Conservation (phyloP, 1,140 invertebrate genomes). For the Agrypnia vestita region DNA sequence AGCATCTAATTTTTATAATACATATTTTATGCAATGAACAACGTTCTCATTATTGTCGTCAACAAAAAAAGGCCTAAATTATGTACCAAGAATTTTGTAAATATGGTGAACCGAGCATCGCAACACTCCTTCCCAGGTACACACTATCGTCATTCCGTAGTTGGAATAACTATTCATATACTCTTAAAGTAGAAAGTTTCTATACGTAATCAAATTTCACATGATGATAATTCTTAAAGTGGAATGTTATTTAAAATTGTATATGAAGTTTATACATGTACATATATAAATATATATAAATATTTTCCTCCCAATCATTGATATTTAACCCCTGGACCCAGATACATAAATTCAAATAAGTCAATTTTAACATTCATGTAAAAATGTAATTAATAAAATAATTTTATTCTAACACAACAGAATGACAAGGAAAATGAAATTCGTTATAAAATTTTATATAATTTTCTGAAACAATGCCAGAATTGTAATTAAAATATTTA, state of each 20-base stretch:
- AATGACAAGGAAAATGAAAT: too few relatives aligned
- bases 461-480: too few relatives aligned
- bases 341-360: too few relatives aligned
- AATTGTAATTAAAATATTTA: too few relatives aligned
- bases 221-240: not conserved
- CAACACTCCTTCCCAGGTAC: conserved; percentile 19
- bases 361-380: too few relatives aligned
- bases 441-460: too few relatives aligned
- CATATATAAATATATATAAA: conserved; percentile 11
- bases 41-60: conserved; percentile 18
- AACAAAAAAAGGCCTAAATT: conserved; percentile 6
- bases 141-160: conserved; percentile 1
- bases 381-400: not conserved
- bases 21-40: not conserved
- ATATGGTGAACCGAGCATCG: not conserved
- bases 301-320: too few relatives aligned
- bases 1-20: not conserved
- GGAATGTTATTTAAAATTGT: conserved; percentile 3
- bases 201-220: not conserved
- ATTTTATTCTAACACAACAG: too few relatives aligned
- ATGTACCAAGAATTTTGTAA: not conserved
- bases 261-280: not conserved
- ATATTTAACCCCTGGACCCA: too few relatives aligned
- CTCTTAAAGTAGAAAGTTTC: not conserved
- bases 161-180: not conserved